phyloP scores from a whole-genome alignment of 2,113 vertebrate species.

The Excalfactoria chinensis region DNA sequence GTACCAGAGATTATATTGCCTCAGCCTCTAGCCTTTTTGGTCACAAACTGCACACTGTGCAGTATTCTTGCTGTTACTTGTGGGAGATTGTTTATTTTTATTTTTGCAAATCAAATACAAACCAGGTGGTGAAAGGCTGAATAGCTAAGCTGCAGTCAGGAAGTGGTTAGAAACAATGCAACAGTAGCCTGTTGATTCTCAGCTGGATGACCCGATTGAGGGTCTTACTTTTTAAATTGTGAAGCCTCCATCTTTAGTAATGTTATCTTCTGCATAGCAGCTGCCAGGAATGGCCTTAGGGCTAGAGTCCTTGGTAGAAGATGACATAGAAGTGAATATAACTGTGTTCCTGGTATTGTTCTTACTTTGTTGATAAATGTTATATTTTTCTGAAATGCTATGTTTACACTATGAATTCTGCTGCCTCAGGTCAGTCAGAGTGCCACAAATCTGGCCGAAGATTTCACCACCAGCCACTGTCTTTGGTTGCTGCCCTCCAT shows the following conservation, averaged over 20 bases:
- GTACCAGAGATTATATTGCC: background rate
- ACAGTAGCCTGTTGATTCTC: constrained; percentile 55
- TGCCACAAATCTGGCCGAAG: background rate
- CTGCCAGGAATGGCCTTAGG: background rate
- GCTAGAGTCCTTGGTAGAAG: background rate
- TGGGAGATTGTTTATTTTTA: constrained; percentile 43
- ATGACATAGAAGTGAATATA: background rate
- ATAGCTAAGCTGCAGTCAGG: constrained; percentile 25
- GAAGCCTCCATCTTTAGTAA: background rate
- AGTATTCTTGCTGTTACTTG: constrained; percentile 42
- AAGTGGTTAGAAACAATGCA: constrained; percentile 57
- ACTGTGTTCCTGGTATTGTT: background rate
- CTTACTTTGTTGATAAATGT: background rate
- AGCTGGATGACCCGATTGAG: rapidly evolving
- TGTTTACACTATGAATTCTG: background rate
- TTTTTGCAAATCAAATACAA: constrained; percentile 54
- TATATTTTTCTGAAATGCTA: background rate
- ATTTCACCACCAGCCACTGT: background rate
- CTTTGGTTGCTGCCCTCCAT: background rate
- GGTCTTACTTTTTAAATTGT: background rate
- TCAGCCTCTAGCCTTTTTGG: background rate
- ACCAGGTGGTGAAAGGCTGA: constrained; percentile 55
- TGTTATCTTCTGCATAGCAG: background rate
- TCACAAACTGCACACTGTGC: constrained; percentile 22
- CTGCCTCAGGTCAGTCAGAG: background rate